Evolutionary conservation across 2,888 invertebrate species (phyloP).

Genomic region (Cybosia mesomella): DNA sequence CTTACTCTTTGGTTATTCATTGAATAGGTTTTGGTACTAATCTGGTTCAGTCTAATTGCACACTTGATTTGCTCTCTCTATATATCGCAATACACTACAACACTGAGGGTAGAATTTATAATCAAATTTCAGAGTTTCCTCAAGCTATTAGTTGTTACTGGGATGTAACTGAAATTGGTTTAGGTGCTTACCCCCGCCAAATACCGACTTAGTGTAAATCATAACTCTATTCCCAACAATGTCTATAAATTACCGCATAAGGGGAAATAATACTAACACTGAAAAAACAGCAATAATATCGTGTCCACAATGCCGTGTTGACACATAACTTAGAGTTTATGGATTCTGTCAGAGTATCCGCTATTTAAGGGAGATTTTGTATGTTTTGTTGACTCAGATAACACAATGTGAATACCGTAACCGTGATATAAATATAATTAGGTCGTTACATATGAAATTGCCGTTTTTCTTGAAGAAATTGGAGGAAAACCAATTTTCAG

Average conservation of each 20-base stretch:
- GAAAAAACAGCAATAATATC: conserved; percentile 55
- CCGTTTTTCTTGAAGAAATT: too few species aligned
- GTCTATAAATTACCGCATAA: conserved; percentile 65
- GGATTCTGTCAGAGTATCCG: not conserved
- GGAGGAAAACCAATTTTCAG: too few species aligned
- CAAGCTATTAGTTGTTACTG: conserved; percentile 33
- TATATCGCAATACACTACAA: conserved; percentile 18
- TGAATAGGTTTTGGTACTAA: conserved; percentile 33
- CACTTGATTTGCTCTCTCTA: too few species aligned
- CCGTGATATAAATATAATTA: not conserved
- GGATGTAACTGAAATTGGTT: conserved; percentile 55
- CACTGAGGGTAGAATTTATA: conserved; percentile 34
- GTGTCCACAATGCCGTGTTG: conserved; percentile 12
- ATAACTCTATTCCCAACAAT: conserved; percentile 65
- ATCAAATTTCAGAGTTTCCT: conserved; percentile 23
- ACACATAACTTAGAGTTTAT: conserved; percentile 27
- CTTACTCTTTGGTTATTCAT: conserved; percentile 21
- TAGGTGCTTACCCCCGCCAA: conserved; percentile 46
- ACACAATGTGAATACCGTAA: not conserved
- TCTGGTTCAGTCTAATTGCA: too few species aligned
- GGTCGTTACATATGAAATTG: too few species aligned
- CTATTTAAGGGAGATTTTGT: not conserved
- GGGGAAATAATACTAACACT: conserved; percentile 57
- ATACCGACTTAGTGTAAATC: conserved; percentile 66
- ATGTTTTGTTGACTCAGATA: not conserved